Percentiles rank a stretch among this genome's conserved stretches.
Conservation (phyloP, 2,888 invertebrate genomes). For the Diplolepis rosae region DNA sequence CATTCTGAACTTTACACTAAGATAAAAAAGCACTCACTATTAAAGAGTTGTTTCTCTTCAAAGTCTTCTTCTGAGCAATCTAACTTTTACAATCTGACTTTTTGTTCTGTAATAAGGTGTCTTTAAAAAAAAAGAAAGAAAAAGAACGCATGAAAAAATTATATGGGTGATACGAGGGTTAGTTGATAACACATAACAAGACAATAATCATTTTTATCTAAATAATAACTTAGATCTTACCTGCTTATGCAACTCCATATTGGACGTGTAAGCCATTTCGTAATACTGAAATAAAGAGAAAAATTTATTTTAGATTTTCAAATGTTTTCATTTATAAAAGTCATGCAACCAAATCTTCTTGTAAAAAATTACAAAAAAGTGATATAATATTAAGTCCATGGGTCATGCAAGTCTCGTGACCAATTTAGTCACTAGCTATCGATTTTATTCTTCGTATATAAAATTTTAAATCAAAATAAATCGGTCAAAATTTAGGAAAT, state of each 20-base stretch:
- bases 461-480: too few relatives aligned
- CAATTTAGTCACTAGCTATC: too few relatives aligned
- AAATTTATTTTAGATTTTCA: constrained; percentile 26
- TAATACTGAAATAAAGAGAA: constrained; percentile 85
- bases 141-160: neutral
- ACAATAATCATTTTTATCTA: constrained; percentile 94
- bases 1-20: constrained; percentile 27
- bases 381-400: too few relatives aligned
- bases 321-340: neutral
- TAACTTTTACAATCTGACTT: neutral
- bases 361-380: too few relatives aligned
- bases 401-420: too few relatives aligned
- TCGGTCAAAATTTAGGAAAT: too few relatives aligned
- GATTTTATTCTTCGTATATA: too few relatives aligned
- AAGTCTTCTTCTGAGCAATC: neutral
- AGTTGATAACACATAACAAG: constrained; percentile 34
- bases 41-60: neutral
- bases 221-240: constrained; percentile 88
- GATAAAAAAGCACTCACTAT: constrained; percentile 21
- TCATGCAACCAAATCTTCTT: too few relatives aligned
- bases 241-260: constrained; percentile 98
- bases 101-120: constrained; percentile 7
- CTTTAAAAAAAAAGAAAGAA: too few relatives aligned
- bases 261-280: constrained; percentile 96
- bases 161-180: neutral